These are phyloP conservation scores for Drosophila sordidula DNA, from an alignment of 2,888 invertebrate species.

Conservation along the genomic window DNA sequence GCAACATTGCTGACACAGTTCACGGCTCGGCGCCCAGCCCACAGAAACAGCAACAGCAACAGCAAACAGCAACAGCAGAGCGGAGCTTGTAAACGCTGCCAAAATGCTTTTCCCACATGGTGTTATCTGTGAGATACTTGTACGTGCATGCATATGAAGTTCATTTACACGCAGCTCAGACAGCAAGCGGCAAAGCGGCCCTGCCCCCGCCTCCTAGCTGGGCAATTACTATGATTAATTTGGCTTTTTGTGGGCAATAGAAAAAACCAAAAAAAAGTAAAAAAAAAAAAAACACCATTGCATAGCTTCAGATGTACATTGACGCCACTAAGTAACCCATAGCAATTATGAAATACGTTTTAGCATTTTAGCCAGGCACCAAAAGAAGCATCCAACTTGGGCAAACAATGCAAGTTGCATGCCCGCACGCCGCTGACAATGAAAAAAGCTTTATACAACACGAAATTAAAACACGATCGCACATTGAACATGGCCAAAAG, in stretches of 20 bases:
- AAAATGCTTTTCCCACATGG: constrained; percentile 74
- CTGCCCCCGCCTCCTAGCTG: constrained; percentile 11
- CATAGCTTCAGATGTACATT: constrained; percentile 61
- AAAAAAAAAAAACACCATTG: constrained; percentile 23
- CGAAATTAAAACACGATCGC: constrained; percentile 80
- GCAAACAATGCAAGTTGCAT: constrained; percentile 66
- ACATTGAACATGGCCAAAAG: constrained; percentile 66
- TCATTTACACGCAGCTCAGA: constrained; percentile 76
- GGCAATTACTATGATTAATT: constrained; percentile 77
- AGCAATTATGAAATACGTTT: constrained; percentile 77
- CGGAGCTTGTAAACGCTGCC: constrained; percentile 57
- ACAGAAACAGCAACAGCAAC: constrained; percentile 23
- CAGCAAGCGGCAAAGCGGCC: constrained; percentile 26
- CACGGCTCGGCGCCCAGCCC: constrained; percentile 69
- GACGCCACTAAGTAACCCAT: constrained; percentile 52
- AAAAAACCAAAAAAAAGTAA: not conserved
- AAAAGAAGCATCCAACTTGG: constrained; percentile 50
- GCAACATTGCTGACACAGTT: constrained; percentile 71
- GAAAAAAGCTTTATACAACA: constrained; percentile 73
- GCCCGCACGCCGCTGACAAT: constrained; percentile 79
- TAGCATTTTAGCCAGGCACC: constrained; percentile 67
- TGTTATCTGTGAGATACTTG: constrained; percentile 51
- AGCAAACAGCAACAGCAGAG: constrained; percentile 13
- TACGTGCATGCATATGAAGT: constrained; percentile 55
- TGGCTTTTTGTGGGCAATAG: constrained; percentile 37